A percentile compares a stretch with the other conserved stretches of the same genome.
Conservation (phyloP, 1,140 invertebrate species). For the Myzus persicae region DNA sequence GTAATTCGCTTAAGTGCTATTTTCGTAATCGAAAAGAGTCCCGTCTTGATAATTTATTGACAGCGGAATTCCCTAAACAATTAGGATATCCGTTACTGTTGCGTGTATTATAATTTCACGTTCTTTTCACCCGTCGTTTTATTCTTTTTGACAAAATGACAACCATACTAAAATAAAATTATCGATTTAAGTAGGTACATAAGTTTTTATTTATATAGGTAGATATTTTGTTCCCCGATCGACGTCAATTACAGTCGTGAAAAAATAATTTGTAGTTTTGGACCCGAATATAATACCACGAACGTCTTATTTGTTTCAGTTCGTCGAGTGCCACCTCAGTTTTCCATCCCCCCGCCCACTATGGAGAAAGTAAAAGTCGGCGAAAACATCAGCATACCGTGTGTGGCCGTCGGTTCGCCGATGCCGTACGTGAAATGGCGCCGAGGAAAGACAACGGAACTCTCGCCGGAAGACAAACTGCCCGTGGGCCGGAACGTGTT, state of each 20-base stretch:
- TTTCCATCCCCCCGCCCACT: constrained; percentile 86
- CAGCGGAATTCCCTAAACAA: constrained; percentile 49
- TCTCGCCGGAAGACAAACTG: constrained; percentile 85
- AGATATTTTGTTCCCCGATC: not conserved
- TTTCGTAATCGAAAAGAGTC: constrained; percentile 51
- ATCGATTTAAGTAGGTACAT: not conserved
- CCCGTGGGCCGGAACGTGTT: constrained; percentile 87
- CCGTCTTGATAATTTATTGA: constrained; percentile 40
- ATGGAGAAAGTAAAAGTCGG: constrained; percentile 89
- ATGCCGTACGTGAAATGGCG: constrained; percentile 98
- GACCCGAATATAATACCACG: not conserved
- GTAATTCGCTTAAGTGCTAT: constrained; percentile 52
- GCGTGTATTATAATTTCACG: not conserved
- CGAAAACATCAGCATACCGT: constrained; percentile 89
- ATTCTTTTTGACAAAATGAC: constrained; percentile 16
- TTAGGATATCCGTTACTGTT: constrained; percentile 17
- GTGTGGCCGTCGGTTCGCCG: constrained; percentile 95
- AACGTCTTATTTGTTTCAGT: constrained; percentile 69
- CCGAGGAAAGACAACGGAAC: constrained; percentile 79
- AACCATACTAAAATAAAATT: not conserved
- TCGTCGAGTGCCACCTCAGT: constrained; percentile 90
- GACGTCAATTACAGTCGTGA: not conserved
- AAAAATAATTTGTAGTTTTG: not conserved
- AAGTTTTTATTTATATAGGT: not conserved
- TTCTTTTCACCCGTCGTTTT: not conserved